Evolutionary conservation across 1,140 invertebrate genomes (phyloP).

Genomic region (Saccostrea cuccullata): DNA sequence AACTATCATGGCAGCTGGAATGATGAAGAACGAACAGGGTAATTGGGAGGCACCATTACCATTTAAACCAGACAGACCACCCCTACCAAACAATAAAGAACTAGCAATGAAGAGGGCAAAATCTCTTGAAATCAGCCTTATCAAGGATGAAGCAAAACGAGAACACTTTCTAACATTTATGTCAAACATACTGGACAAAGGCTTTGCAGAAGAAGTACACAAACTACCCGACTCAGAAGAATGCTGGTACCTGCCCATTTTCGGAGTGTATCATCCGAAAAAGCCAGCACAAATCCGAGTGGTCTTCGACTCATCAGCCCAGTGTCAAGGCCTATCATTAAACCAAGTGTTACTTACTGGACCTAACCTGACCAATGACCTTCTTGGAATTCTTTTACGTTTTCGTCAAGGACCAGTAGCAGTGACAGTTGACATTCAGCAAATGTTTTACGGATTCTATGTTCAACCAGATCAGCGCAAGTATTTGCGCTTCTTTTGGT

Average conservation of each 20-base stretch:
- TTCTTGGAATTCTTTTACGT: slow-evolving; percentile 57
- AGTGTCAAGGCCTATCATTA: slow-evolving; percentile 58
- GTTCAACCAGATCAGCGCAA: slow-evolving; percentile 44
- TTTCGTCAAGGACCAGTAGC: slow-evolving; percentile 55
- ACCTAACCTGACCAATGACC: slow-evolving; percentile 73
- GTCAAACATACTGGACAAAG: slow-evolving; percentile 17
- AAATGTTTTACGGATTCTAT: slow-evolving; percentile 58
- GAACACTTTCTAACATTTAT: slow-evolving; percentile 34
- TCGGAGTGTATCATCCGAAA: slow-evolving; percentile 46
- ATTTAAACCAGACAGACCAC: background rate
- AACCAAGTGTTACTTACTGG: slow-evolving; percentile 62
- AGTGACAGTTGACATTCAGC: slow-evolving; percentile 55
- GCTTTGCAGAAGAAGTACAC: slow-evolving; percentile 25
- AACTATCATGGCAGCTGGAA: slow-evolving; percentile 19
- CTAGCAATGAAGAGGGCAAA: slow-evolving; percentile 39
- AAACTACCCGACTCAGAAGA: slow-evolving; percentile 42
- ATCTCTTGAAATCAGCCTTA: slow-evolving; percentile 32
- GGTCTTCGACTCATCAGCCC: slow-evolving; percentile 45
- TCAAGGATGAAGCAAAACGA: slow-evolving; percentile 12
- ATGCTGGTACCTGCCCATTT: slow-evolving; percentile 50
- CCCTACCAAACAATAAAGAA: slow-evolving; percentile 26
- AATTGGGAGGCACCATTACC: slow-evolving; percentile 45
- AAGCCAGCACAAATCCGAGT: slow-evolving; percentile 46
- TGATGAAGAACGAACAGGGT: background rate
- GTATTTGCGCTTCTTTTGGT: slow-evolving; percentile 54